Percentiles rank a stretch among this genome's conserved stretches.
These are phyloP conservation scores for Syngnathus acus DNA, from an alignment of 2,797 vertebrate genomes.

Conservation along the genomic window DNA sequence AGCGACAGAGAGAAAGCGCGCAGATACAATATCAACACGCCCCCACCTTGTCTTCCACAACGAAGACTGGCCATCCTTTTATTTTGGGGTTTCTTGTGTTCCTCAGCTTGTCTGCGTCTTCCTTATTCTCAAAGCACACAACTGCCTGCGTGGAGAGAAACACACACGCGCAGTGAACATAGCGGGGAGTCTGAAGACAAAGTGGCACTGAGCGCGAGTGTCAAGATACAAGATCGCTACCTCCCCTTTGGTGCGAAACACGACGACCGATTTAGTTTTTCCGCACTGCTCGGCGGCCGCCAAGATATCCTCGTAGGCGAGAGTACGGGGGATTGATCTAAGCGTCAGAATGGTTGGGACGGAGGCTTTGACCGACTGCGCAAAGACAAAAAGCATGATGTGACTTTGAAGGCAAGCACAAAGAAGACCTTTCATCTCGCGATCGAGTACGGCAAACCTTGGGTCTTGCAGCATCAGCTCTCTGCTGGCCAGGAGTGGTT, in stretches of 20 bases:
- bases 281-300: slow-evolving; percentile 72
- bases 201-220: background rate
- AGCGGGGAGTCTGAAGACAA: background rate
- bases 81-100: slow-evolving; percentile 55
- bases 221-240: slow-evolving; percentile 14
- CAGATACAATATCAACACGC: background rate
- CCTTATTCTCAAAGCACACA: slow-evolving; percentile 75
- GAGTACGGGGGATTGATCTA: background rate
- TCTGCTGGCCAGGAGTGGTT: background rate
- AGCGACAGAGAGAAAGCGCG: background rate
- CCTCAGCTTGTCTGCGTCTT: slow-evolving; percentile 71
- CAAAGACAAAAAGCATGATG: background rate
- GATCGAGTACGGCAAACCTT: slow-evolving; percentile 17
- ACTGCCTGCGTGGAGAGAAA: slow-evolving; percentile 65
- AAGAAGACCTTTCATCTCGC: background rate
- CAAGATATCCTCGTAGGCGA: slow-evolving; percentile 63
- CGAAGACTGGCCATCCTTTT: slow-evolving; percentile 55
- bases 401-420: background rate
- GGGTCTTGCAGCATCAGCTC: slow-evolving; percentile 1
- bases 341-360: slow-evolving; percentile 35
- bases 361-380: slow-evolving; percentile 16
- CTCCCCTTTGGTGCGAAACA: slow-evolving; percentile 44
- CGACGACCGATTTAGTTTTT: slow-evolving; percentile 72
- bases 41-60: slow-evolving; percentile 53
- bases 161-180: background rate